These are phyloP conservation scores for Pseudorasbora parva DNA, from an alignment of 2,113 vertebrate species.

Conservation along the genomic window DNA sequence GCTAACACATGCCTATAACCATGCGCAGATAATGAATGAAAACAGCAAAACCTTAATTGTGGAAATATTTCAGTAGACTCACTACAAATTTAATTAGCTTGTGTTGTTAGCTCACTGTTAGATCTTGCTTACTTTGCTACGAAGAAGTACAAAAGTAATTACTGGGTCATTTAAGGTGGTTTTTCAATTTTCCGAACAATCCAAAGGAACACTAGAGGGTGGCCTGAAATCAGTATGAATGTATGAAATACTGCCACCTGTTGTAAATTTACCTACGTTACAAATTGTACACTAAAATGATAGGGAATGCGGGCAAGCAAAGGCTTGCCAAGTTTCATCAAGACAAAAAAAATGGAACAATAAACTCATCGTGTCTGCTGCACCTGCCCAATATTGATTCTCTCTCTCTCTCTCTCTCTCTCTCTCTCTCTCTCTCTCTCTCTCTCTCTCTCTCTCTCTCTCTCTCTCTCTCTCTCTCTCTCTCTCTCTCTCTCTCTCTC, in stretches of 20 bases:
- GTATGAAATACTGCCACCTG: conserved; percentile 41
- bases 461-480: background rate
- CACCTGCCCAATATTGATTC: conserved; percentile 51
- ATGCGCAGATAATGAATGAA: background rate
- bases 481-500: background rate
- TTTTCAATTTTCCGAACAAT: background rate
- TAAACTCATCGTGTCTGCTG: conserved; percentile 45
- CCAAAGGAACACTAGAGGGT: background rate
- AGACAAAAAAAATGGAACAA: conserved; percentile 50
- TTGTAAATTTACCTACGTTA: conserved; percentile 12
- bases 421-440: conserved; percentile 1
- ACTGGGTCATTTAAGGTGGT: conserved; percentile 20
- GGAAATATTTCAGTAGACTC: background rate
- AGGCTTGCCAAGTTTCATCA: conserved; percentile 53
- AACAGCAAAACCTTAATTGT: conserved; percentile 15
- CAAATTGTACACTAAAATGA: conserved; percentile 2
- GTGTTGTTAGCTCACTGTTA: background rate
- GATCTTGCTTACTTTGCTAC: background rate
- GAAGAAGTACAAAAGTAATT: conserved; percentile 9
- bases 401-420: conserved; percentile 14
- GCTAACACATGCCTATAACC: background rate
- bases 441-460: conserved; percentile 2
- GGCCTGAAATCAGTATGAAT: background rate
- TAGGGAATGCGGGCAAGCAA: conserved; percentile 28
- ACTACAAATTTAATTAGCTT: background rate